A percentile compares a stretch with the other conserved stretches of the same genome.
phyloP scores from a whole-genome alignment of 2,797 vertebrate genomes.

The Nannoperca australis region DNA sequence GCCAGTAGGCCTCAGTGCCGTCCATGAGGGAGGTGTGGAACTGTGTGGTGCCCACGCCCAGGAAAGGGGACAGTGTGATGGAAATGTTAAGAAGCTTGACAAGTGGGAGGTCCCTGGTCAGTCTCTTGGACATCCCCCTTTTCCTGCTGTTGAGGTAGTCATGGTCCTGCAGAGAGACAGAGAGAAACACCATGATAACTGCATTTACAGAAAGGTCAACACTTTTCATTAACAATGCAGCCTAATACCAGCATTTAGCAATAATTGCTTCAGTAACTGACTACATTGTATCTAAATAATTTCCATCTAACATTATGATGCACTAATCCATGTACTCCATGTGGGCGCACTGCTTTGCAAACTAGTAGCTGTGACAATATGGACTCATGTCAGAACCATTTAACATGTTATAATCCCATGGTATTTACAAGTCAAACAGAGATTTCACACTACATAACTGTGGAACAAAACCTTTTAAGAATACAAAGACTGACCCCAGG shows the following conservation, averaged over 20 bases:
- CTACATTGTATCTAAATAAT: background rate
- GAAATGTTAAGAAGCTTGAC: conserved; percentile 89
- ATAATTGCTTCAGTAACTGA: background rate
- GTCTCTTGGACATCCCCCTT: conserved; percentile 76
- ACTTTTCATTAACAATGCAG: background rate
- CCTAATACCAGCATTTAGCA: background rate
- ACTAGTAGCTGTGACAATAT: conserved; percentile 4
- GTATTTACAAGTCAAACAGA: conserved; percentile 50
- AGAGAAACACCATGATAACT: background rate
- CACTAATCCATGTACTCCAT: background rate
- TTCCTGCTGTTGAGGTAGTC: conserved; percentile 80
- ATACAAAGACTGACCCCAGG: conserved; percentile 35
- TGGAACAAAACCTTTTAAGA: conserved; percentile 56
- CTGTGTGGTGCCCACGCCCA: conserved; percentile 85
- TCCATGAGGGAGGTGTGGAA: conserved; percentile 88
- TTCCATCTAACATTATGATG: background rate
- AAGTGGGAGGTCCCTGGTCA: conserved; percentile 83
- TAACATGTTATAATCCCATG: conserved; percentile 47
- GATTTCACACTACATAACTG: conserved; percentile 67
- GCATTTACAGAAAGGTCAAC: background rate
- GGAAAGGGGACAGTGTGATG: conserved; percentile 90
- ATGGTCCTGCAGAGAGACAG: conserved; percentile 81
- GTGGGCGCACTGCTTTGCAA: background rate
- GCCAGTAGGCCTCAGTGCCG: conserved; percentile 86
- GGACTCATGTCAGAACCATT: conserved; percentile 40